Base-by-base conservation (phyloP, 1,140 invertebrate genomes). In the Pseudomyrmex gracilis region DNA sequence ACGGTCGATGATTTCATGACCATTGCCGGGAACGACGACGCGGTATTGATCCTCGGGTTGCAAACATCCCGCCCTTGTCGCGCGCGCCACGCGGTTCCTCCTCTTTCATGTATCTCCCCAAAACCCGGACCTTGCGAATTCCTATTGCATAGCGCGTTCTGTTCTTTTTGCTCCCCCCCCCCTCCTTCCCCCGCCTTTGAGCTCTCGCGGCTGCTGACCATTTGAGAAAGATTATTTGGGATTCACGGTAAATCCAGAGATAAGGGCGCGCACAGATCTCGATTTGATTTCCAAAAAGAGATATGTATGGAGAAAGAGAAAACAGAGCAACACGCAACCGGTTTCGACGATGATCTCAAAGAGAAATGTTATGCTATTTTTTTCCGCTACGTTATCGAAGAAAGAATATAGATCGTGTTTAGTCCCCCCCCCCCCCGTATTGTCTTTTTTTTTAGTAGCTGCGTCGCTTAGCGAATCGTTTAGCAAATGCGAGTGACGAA, bases 61-160 rank as follows among this genome's bases (percentile, higher is more conserved):
- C 66, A 63, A 82, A 73, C 78, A 82, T 82, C 60, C 49, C 49
- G 70, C 58, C n/a, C 43, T 9, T 45, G 17, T 47, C 13, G 73
- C 47, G 78, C 68, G 15, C 68, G 47, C 51, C 34, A 55, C 43
- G 34, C 34, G 71, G 70, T 87, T 71, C 85, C 76, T 66, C 78
- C 85, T 87, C 71, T 86, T 86, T 83, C 85, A 51, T 85, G 84
- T 77, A 55, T 58, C 24, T 55, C 22, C 22, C 49, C 10, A 15
- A 10, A 61, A 47, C 60, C 43, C 15, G 43, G 34, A 63, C 76
- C n/a, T 58, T 43, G 15, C 45, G 17, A 61, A 17, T 71, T 86
- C 73, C 58, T 66, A 49, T 66, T 64, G 73, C 58, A 67, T 67
- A 61, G 47, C 70, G 45, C 43, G 43, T 61, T 43, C 58, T 24